These are phyloP conservation scores for Blastomussa wellsi DNA, from an alignment of 92 coral and sea anemone species.

Conservation along the genomic window DNA sequence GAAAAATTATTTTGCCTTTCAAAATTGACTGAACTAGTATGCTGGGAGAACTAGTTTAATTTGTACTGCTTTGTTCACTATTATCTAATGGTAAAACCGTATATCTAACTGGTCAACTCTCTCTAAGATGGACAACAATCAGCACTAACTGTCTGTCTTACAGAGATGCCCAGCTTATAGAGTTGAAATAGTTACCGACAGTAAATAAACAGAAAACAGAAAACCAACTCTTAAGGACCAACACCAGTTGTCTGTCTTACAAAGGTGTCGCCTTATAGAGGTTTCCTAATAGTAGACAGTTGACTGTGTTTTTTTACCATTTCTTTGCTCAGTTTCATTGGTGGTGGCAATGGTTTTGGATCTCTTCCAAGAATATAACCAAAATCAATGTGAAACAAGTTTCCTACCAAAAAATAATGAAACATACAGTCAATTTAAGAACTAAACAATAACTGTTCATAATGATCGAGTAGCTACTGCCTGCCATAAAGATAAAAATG, in stretches of 20 bases:
- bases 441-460: neutral
- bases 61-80: neutral
- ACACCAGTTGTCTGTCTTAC: too few species aligned
- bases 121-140: too few species aligned
- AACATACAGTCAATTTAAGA: too few species aligned
- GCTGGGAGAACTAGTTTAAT: neutral
- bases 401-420: slow-evolving; percentile 50
- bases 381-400: slow-evolving; percentile 93
- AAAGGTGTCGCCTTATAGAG: too few species aligned
- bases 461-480: neutral
- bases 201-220: too few species aligned
- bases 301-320: slow-evolving; percentile 61
- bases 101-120: too few species aligned
- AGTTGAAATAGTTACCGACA: too few species aligned
- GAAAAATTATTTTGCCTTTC: neutral
- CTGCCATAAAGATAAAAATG: too few species aligned
- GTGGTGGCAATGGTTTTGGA: slow-evolving; percentile 98
- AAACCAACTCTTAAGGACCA: too few species aligned
- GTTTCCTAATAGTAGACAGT: neutral
- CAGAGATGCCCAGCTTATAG: too few species aligned
- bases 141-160: too few species aligned
- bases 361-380: slow-evolving; percentile 98
- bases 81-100: too few species aligned
- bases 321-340: slow-evolving; percentile 98
- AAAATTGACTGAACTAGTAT: neutral